These are phyloP conservation scores for Adelges cooleyi DNA, from an alignment of 1,140 invertebrate genomes.

Conservation along the genomic window DNA sequence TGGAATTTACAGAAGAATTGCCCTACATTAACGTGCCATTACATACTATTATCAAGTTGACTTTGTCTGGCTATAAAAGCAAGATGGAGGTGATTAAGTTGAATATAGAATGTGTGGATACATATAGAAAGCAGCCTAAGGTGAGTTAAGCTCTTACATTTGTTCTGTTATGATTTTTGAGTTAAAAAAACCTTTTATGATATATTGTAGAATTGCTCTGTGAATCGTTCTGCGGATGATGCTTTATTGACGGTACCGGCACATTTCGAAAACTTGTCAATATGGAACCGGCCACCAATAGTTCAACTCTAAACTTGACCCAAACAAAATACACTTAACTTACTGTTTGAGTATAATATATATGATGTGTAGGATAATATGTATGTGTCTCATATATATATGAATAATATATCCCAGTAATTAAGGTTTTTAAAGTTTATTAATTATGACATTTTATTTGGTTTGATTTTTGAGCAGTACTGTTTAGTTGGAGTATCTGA, in stretches of 20 bases:
- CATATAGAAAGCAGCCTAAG: slow-evolving; percentile 56
- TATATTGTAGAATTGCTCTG: slow-evolving; percentile 49
- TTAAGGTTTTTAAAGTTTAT: too few species aligned
- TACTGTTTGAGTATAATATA: too few species aligned
- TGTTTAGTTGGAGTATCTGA: too few species aligned
- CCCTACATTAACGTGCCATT: slow-evolving; percentile 84
- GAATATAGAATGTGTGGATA: slow-evolving; percentile 75
- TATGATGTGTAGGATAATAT: too few species aligned
- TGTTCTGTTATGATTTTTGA: neutral
- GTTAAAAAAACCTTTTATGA: slow-evolving; percentile 4
- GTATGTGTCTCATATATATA: too few species aligned
- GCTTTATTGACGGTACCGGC: slow-evolving; percentile 56
- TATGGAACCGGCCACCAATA: slow-evolving; percentile 13
- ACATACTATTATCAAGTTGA: slow-evolving; percentile 79
- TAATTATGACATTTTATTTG: too few species aligned
- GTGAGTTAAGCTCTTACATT: slow-evolving; percentile 34
- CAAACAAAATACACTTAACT: too few species aligned
- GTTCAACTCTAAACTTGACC: slow-evolving; percentile 10
- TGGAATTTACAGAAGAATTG: slow-evolving; percentile 62
- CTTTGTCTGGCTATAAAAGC: slow-evolving; percentile 70
- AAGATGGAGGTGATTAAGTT: slow-evolving; percentile 67
- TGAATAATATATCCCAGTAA: too few species aligned
- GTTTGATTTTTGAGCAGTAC: too few species aligned
- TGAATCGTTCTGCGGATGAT: slow-evolving; percentile 49
- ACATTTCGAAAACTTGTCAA: slow-evolving; percentile 49